Percentiles rank a stretch among this genome's conserved stretches.
Evolutionary conservation across 92 coral and sea anemone genomes (phyloP).

Genomic region (Micromussa lordhowensis): DNA sequence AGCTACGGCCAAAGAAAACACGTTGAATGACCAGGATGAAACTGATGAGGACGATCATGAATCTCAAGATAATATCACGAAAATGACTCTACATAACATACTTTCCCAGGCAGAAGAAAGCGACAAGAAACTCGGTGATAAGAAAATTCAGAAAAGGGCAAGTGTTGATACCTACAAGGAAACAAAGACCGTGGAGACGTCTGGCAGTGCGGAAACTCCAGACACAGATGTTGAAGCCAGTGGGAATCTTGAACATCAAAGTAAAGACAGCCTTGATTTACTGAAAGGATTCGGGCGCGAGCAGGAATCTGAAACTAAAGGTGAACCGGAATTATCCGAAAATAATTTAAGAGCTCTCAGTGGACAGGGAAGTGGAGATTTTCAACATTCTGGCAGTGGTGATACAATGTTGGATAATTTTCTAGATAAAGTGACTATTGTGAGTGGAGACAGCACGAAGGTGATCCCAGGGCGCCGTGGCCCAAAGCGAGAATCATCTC

Average conservation of each 20-base stretch:
- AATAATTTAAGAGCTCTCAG: not conserved
- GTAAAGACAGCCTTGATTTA: too few relatives aligned
- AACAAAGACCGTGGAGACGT: conserved; percentile 10
- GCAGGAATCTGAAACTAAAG: not conserved
- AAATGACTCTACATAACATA: conserved; percentile 26
- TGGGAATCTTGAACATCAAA: not conserved
- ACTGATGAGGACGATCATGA: not conserved
- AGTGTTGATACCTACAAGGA: conserved; percentile 29
- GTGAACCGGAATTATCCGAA: conserved; percentile 39
- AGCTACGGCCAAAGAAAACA: not conserved
- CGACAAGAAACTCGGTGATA: not conserved
- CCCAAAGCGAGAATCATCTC: not conserved
- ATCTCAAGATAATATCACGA: conserved; percentile 11
- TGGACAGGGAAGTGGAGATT: conserved; percentile 13
- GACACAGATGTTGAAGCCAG: not conserved
- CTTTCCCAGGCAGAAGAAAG: conserved; percentile 19
- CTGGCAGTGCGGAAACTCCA: not conserved
- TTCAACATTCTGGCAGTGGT: conserved; percentile 1
- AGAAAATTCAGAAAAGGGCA: conserved; percentile 40
- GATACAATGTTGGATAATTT: not conserved
- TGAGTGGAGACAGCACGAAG: not conserved
- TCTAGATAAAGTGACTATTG: not conserved
- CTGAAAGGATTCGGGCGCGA: not conserved
- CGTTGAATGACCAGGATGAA: not conserved
- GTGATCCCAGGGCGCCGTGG: not conserved